Conservation (phyloP, 2,797 vertebrate genomes). For the Callimico goeldii region DNA sequence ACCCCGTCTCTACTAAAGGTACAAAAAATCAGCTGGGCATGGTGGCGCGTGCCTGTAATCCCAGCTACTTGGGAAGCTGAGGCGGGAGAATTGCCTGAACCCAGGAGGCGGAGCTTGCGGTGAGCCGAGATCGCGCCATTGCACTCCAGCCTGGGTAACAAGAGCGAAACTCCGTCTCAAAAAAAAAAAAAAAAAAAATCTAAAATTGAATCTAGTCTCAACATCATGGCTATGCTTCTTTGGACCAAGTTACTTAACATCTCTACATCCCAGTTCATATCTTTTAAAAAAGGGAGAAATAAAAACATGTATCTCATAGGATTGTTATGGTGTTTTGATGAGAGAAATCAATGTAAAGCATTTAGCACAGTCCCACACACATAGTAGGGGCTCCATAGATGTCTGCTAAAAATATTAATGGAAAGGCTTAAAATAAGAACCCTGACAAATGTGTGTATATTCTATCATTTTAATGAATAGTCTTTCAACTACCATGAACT, state of each 20-base stretch:
- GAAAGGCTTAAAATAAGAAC: not conserved
- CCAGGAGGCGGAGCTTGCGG: no score
- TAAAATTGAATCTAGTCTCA: not conserved
- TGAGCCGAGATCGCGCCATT: no score
- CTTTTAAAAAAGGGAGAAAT: not conserved
- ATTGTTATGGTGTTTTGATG: not conserved
- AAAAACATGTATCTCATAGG: not conserved
- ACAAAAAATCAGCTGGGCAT: no score
- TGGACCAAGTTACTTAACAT: not conserved
- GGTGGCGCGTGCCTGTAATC: no score
- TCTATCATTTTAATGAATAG: not conserved
- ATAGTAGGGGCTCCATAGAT: not conserved
- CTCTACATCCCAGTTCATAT: not conserved
- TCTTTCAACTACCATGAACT: not conserved
- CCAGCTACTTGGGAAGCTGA: no score
- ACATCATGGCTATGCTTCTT: not conserved
- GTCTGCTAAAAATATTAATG: not conserved
- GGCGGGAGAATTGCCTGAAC: no score
- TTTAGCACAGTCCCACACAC: not conserved
- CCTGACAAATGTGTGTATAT: not conserved
- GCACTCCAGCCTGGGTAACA: no score
- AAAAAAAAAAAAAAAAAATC: no score
- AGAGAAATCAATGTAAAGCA: not conserved
- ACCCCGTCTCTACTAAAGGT: no score
- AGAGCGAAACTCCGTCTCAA: no score